Base-by-base conservation (phyloP, 1,140 invertebrate genomes). In the Polypedilum vanderplanki region DNA sequence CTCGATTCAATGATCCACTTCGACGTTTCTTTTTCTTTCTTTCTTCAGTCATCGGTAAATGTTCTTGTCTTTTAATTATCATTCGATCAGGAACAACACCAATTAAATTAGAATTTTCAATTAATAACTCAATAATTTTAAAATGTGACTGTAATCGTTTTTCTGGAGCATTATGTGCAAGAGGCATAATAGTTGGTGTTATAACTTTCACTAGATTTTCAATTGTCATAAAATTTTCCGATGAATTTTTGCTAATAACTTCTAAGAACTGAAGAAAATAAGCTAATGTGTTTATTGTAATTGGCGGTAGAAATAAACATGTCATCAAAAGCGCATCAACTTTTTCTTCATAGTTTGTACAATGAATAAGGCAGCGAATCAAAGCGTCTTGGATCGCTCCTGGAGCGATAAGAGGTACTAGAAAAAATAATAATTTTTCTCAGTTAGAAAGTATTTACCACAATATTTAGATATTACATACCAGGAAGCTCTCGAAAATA, bases 111-210 rank as follows among this genome's bases (percentile, higher is more conserved):
- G 91, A 87, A 83, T 94, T 90, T 81, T 90, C 87, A 77, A 95
- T 93, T 74, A 95, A 84, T 78, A 91, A 83, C 87, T 93, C 85
- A 10, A 89, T 80, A 78, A 89, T 83, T 80, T 84, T 83, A 10
- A 89, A 85, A 81, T 90, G 89, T 76, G 87, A 86, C 75, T 87
- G 86, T 75, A 90, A 81, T 78, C 88, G 84, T 64, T 85, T 84
- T 73, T 88, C 85, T 46, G 87, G 84, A 3, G 85, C 86, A 76
- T 87, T 81, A 79, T 87, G 85, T 74, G 87, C 85, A 22, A 91
- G 79, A n/a, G 91, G 91, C 88, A 95, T 92, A 70, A 96, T 84
- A 80, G 91, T 93, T 12, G 93, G 93, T 3, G 91, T 89, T 80
- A 95, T 83, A 15, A 94, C 89, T 77, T 93, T 90, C 0, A 93